Evolutionary conservation across 2,797 vertebrate genomes (phyloP), one percentile per base, ranked within the genome.

Genomic region (Tauraco hartlaubi): DNA sequence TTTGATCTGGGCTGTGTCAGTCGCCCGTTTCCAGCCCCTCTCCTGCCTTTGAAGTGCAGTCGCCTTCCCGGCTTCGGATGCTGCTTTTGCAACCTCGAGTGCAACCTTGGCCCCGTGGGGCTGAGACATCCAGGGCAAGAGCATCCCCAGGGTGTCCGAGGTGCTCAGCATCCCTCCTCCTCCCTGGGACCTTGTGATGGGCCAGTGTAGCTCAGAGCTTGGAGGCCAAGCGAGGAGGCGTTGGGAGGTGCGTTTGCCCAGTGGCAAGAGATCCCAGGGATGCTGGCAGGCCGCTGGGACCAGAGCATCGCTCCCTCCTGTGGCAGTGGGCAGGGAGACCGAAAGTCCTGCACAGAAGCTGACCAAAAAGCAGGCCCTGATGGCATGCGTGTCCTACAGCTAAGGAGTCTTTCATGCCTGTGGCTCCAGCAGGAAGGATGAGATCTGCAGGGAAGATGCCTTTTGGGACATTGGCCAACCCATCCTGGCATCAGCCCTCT

Each of bases 1-100:
- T 98, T 98, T 98, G 98, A 98, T 98, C 98, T 97, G 85, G 71
- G 77, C 92, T 74, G 84, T 90, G 88, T 46, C 79, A 10, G 96
- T 91, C 96, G 75, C 95, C 66, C 52, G 0, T 95, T 92, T 92
- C 91, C 96, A 96, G 73, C 85, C 95, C 91, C 96, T 97, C 94
- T 96, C 86, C 86, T 96, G 85, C 92, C 62, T 96, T 90, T 88
- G 96, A 96, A 97, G 94, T 97, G 69, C 93, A 89, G 68, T 96
- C 33, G 43, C 91, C 82, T 97, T 96, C 81, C 77, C 25, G 11
- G 74, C 41, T 69, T 79, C 15, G 3, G 80, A 67, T 11, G 23
- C 69, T 68, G 78, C 89, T 89, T 84, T 85, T 86, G 92, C 88
- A 92, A 22, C 55, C 49, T 81, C 2, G 14, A 37, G 56, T 68